A percentile compares a stretch with the other conserved stretches of the same genome.
These are phyloP conservation scores for Bimastos eiseni DNA, from an alignment of 2,888 invertebrate species.

Conservation along the genomic window DNA sequence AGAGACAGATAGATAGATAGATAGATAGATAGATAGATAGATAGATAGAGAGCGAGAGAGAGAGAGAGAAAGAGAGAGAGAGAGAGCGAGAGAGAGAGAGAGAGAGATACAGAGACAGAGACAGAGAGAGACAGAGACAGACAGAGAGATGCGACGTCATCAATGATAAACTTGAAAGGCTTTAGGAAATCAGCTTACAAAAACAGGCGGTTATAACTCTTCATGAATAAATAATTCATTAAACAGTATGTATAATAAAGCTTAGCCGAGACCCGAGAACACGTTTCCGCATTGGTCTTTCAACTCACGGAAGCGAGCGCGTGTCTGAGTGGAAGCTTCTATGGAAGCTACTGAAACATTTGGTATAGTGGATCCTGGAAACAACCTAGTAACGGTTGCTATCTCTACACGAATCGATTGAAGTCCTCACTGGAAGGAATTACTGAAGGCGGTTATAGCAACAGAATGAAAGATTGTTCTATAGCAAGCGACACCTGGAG, in stretches of 20 bases:
- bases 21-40: no score
- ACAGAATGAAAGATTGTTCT: not conserved
- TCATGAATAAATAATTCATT: not conserved
- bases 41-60: no score
- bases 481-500: not conserved
- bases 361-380: not conserved
- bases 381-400: not conserved
- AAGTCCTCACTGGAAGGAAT: not conserved
- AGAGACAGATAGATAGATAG: no score
- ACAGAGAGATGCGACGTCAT: not conserved
- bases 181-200: not conserved
- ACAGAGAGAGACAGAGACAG: no score
- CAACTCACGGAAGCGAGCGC: not conserved
- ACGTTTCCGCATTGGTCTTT: not conserved
- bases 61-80: no score
- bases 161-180: not conserved
- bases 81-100: no score
- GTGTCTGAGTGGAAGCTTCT: not conserved
- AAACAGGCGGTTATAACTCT: not conserved
- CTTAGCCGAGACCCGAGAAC: not conserved
- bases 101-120: no score
- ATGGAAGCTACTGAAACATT: not conserved
- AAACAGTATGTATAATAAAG: not conserved
- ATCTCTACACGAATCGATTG: not conserved
- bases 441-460: not conserved